Conservation (phyloP, 2,888 invertebrate species). For the Ochropleura plecta region DNA sequence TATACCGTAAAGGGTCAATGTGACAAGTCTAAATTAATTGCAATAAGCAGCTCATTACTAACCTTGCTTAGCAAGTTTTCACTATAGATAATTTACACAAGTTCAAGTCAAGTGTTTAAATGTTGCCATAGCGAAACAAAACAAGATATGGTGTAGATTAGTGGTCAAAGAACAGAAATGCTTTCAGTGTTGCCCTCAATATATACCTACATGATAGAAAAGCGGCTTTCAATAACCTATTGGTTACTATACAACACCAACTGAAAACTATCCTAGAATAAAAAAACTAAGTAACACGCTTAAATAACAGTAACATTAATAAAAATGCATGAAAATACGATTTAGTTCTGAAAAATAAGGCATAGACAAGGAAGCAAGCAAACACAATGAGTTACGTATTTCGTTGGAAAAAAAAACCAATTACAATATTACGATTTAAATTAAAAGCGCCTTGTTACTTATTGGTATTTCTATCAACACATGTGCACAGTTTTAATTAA, state of each 20-base stretch:
- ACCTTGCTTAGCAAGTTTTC: conserved; percentile 19
- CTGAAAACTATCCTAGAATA: not conserved
- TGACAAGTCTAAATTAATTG: conserved; percentile 13
- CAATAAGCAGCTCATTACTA: conserved; percentile 9
- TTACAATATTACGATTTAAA: not conserved
- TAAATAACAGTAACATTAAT: no score
- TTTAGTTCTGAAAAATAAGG: not conserved
- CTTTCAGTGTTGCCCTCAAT: conserved; percentile 4
- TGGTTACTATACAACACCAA: not conserved
- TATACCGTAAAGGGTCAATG: not conserved
- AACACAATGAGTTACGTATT: not conserved
- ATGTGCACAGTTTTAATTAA: not conserved
- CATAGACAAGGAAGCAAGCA: not conserved
- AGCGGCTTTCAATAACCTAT: not conserved
- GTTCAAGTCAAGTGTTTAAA: conserved; percentile 6
- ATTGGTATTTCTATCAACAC: not conserved
- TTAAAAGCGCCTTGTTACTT: not conserved
- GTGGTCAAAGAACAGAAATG: conserved; percentile 18
- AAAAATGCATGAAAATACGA: not conserved
- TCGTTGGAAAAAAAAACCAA: not conserved
- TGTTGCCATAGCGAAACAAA: conserved; percentile 34
- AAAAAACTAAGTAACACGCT: no score
- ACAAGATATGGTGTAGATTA: conserved; percentile 16
- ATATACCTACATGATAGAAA: not conserved
- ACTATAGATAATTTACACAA: conserved; percentile 13